Evolutionary conservation across 2,113 vertebrate species (phyloP).

Genomic region (Dromiciops gliroides): DNA sequence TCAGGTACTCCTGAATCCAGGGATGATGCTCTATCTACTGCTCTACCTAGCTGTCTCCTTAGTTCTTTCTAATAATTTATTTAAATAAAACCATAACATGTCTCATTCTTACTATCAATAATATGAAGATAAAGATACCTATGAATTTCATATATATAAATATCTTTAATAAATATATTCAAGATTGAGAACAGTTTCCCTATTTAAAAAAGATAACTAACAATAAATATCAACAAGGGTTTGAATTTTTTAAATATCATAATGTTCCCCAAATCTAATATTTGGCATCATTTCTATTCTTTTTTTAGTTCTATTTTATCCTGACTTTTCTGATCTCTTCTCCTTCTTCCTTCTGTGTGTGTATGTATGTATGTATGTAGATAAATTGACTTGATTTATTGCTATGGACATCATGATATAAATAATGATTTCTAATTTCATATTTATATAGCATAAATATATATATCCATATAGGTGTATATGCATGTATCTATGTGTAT

Average conservation of each 20-base stretch:
- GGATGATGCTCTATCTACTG: no score
- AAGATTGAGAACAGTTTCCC: neutral
- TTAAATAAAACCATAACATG: no score
- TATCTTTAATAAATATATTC: neutral
- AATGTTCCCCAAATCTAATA: neutral
- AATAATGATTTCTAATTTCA: neutral
- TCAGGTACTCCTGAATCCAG: no score
- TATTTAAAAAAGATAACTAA: neutral
- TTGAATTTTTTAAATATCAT: neutral
- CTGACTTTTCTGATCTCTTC: neutral
- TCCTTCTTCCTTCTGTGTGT: neutral
- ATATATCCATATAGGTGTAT: neutral
- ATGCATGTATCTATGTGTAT: neutral
- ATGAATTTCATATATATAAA: neutral
- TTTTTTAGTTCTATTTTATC: neutral
- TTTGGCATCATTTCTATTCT: neutral
- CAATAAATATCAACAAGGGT: neutral
- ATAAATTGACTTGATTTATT: neutral
- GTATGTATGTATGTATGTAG: no score
- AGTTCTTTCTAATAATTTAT: no score
- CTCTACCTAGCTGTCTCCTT: no score
- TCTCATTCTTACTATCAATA: no score
- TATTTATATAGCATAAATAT: neutral
- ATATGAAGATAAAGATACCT: no score
- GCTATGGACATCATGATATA: neutral